phyloP scores from a whole-genome alignment of 2,888 invertebrate genomes.

The Melanostoma mellinum region DNA sequence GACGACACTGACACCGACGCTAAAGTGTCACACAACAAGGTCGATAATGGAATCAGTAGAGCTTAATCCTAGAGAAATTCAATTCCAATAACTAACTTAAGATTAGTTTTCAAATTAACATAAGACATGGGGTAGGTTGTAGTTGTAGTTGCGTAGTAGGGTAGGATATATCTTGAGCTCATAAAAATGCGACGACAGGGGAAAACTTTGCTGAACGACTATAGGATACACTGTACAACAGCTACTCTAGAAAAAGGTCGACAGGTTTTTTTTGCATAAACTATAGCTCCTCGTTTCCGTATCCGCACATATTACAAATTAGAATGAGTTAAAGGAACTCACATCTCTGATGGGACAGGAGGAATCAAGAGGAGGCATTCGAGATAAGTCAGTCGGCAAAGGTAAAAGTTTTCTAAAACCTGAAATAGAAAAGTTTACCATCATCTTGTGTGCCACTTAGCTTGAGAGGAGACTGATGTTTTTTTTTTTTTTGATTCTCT shows the following conservation, averaged over 20 bases:
- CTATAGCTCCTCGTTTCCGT: not conserved
- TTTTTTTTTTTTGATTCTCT: slow-evolving; percentile 10
- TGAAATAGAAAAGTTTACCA: slow-evolving; percentile 67
- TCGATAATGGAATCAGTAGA: slow-evolving; percentile 70
- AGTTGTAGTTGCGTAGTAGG: slow-evolving; percentile 1
- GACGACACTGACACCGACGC: slow-evolving; percentile 6
- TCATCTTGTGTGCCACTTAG: slow-evolving; percentile 62
- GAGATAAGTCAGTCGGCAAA: slow-evolving; percentile 13
- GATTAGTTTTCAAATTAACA: slow-evolving; percentile 73
- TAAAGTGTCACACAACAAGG: slow-evolving; percentile 66
- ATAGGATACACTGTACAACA: slow-evolving; percentile 6
- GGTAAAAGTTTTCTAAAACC: slow-evolving; percentile 62
- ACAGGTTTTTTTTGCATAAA: not conserved
- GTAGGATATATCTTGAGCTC: not conserved
- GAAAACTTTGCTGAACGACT: slow-evolving; percentile 44
- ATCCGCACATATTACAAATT: slow-evolving; percentile 52
- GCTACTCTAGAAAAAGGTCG: not conserved
- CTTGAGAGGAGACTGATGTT: slow-evolving; percentile 17
- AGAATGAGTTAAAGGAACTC: slow-evolving; percentile 51
- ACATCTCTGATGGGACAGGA: slow-evolving; percentile 18
- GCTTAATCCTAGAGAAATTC: slow-evolving; percentile 70
- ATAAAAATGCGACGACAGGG: not conserved
- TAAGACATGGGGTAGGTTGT: slow-evolving; percentile 48
- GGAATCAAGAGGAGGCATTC: not conserved
- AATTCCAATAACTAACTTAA: slow-evolving; percentile 72